A percentile compares a stretch with the other conserved stretches of the same genome.
These are phyloP conservation scores for Achroia grisella DNA, from an alignment of 1,140 invertebrate genomes.

Conservation along the genomic window DNA sequence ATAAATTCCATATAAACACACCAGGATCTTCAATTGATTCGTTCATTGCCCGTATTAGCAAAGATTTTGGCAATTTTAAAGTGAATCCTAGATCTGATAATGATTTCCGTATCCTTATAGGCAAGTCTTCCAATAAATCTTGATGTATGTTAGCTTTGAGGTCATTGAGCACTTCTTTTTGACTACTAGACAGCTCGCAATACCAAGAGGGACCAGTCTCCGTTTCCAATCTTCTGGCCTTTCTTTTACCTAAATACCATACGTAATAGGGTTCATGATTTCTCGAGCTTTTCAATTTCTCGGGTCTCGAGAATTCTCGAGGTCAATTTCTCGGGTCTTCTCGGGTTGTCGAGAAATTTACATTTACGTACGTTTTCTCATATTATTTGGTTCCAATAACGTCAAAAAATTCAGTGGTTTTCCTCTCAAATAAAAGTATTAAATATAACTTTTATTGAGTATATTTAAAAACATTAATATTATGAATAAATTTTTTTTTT, in stretches of 20 bases:
- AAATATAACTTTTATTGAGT: too few species aligned
- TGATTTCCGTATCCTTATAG: slow-evolving; percentile 33
- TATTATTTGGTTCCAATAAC: too few species aligned
- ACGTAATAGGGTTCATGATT: too few species aligned
- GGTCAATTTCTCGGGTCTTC: too few species aligned
- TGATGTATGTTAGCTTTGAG: slow-evolving; percentile 49
- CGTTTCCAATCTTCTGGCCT: slow-evolving; percentile 26
- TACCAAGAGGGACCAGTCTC: slow-evolving; percentile 55
- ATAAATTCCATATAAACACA: slow-evolving; percentile 57
- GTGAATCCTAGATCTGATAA: slow-evolving; percentile 51
- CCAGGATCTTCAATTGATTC: slow-evolving; percentile 43
- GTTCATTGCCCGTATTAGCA: slow-evolving; percentile 46
- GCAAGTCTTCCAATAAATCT: slow-evolving; percentile 50
- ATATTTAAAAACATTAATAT: too few species aligned
- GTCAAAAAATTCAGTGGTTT: too few species aligned
- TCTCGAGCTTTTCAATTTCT: too few species aligned
- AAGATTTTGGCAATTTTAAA: slow-evolving; percentile 29
- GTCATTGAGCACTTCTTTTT: slow-evolving; percentile 33
- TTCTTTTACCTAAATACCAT: slow-evolving; percentile 25
- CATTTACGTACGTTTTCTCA: too few species aligned
- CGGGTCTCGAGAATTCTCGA: too few species aligned
- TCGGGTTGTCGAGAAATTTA: too few species aligned
- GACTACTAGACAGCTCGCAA: slow-evolving; percentile 37
- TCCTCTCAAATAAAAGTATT: too few species aligned
- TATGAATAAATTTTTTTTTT: too few species aligned